Base-by-base conservation (phyloP, 2,113 vertebrate genomes). In the Junco hyemalis region DNA sequence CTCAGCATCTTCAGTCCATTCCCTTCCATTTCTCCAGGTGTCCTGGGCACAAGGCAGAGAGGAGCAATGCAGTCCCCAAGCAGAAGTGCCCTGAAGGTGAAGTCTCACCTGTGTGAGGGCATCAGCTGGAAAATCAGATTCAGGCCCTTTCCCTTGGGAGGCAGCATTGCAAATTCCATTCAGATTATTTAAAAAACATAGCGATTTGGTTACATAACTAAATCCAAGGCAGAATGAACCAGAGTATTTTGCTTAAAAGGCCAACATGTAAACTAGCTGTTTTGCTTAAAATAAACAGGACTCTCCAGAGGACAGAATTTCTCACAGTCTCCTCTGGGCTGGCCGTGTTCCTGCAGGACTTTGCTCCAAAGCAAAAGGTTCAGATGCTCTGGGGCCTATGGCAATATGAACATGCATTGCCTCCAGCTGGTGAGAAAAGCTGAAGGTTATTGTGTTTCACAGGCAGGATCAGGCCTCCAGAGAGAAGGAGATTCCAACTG, bases 221-320 rank as follows among this genome's bases (percentile, higher is more conserved):
- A 95, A 86, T 54, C 90, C 93, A 59, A 76, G 93, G 95, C 91
- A 97, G 94, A 96, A 95, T 70, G 90, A 96, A 96, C 92, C 20
- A 0, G 90, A 94, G 90, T 81, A 95, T 96, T 97, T 96, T 96
- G 92, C 95, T 96, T 96, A 94, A 95, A 95, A 97, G 95, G 96
- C 88, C 95, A 96, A 86, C 88, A 95, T 97, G 93, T 97, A 96
- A 97, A 96, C 92, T 92, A 86, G 91, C 86, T 92, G 83, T 93
- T 97, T 96, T 89, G 93, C 87, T 95, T 96, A 96, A 97, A 97
- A 97, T 96, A 97, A 97, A 97, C 92, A 96, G 93, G 79, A 57
- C 85, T 96, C 95, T 93, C 90, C 82, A 71, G 90, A 95, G 96
- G 93, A 96, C 92, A 89, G 91, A 94, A 96, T 96, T 96, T 93